Evolutionary conservation across 2,888 invertebrate genomes (phyloP).

Genomic region (Idaea aversata): DNA sequence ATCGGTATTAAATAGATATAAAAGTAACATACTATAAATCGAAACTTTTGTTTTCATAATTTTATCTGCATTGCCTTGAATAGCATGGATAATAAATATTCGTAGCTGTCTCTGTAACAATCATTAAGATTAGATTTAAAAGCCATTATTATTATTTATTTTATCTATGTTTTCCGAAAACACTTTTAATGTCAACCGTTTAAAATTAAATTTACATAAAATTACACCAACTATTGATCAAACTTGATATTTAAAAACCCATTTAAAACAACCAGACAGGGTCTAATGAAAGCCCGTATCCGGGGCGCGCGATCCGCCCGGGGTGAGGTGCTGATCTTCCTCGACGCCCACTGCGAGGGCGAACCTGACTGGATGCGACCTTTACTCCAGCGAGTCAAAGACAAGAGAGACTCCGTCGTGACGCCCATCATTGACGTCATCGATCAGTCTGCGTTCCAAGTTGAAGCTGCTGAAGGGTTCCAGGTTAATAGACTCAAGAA

Average conservation of each 20-base stretch:
- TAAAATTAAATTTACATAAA: not conserved
- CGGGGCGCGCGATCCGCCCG: conserved; percentile 90
- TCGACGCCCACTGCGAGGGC: conserved; percentile 96
- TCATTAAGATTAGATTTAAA: too few relatives aligned
- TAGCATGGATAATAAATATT: too few relatives aligned
- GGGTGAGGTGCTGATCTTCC: conserved; percentile 91
- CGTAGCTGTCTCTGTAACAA: too few relatives aligned
- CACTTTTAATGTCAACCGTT: not conserved
- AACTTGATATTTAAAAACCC: too few relatives aligned
- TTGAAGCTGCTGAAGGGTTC: conserved; percentile 51
- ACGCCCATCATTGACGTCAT: conserved; percentile 98
- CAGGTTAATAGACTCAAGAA: conserved; percentile 45
- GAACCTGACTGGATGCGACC: conserved; percentile 92
- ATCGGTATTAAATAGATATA: too few relatives aligned
- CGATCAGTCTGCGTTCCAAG: conserved; percentile 85
- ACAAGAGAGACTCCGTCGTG: conserved; percentile 88
- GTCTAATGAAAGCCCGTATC: conserved; percentile 93
- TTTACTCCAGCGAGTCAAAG: conserved; percentile 83
- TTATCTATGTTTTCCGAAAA: too few relatives aligned
- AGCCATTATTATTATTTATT: too few relatives aligned
- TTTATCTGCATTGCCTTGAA: too few relatives aligned
- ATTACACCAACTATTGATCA: not conserved
- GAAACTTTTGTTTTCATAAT: too few relatives aligned
- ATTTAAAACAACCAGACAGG: conserved; percentile 77
- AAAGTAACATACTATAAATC: too few relatives aligned